Percentiles rank a stretch among this genome's conserved stretches.
These are phyloP conservation scores for Drosophila subsilvestris DNA, from an alignment of 2,888 invertebrate genomes.

Conservation along the genomic window DNA sequence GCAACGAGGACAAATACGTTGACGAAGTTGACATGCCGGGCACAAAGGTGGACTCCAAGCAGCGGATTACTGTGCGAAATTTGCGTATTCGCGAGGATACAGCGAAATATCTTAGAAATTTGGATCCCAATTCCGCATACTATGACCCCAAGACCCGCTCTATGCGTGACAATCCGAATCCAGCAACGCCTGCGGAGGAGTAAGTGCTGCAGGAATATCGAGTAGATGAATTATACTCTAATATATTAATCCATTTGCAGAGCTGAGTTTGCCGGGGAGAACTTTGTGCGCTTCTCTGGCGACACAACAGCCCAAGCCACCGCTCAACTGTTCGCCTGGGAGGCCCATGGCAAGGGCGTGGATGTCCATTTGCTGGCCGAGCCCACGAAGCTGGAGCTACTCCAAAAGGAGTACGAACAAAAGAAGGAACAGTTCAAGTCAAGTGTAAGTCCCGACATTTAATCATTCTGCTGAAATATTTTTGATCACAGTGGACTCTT, in stretches of 20 bases:
- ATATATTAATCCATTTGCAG: conserved; percentile 41
- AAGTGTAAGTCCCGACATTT: conserved; percentile 62
- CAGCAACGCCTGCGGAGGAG: conserved; percentile 86
- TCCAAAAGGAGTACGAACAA: conserved; percentile 94
- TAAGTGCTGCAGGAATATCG: conserved; percentile 42
- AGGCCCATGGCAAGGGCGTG: conserved; percentile 95
- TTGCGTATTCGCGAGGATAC: conserved; percentile 99
- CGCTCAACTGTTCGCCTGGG: conserved; percentile 98
- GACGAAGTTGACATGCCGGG: conserved; percentile 99
- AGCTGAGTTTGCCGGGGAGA: conserved; percentile 96
- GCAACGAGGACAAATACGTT: conserved; percentile 96
- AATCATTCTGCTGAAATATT: background rate
- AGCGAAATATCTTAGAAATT: conserved; percentile 98
- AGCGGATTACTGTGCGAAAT: conserved; percentile 99
- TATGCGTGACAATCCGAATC: conserved; percentile 98
- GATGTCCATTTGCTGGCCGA: conserved; percentile 98
- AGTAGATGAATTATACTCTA: background rate
- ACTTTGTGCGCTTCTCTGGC: conserved; percentile 97
- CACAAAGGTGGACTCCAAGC: conserved; percentile 99
- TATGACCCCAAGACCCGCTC: conserved; percentile 99
- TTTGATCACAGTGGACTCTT: background rate
- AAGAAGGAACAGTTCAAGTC: conserved; percentile 96
- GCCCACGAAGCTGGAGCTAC: conserved; percentile 97
- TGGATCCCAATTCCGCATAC: conserved; percentile 98
- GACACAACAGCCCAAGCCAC: conserved; percentile 96